Conservation (phyloP, 2,797 vertebrate species). For the Agapornis canus region DNA sequence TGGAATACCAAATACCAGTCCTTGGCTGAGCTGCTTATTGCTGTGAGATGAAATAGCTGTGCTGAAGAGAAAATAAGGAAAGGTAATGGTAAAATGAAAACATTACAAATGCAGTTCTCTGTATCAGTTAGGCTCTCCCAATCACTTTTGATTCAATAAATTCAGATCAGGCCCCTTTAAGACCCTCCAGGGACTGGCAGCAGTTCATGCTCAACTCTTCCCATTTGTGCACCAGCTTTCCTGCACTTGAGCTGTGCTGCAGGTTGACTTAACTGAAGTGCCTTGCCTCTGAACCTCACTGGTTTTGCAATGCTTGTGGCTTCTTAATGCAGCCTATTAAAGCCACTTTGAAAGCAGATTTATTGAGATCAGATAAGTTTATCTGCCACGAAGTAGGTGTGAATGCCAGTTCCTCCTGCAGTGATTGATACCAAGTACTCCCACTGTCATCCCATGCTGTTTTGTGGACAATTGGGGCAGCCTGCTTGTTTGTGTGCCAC, state of each 20-base stretch:
- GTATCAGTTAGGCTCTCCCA: neutral
- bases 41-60: neutral
- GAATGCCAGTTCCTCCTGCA: slow-evolving; percentile 20
- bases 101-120: neutral
- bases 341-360: slow-evolving; percentile 9
- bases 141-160: neutral
- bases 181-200: neutral
- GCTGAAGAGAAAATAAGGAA: neutral
- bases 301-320: neutral
- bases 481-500: slow-evolving; percentile 32
- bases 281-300: neutral
- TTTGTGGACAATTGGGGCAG: neutral
- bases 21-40: neutral
- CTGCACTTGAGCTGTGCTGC: neutral
- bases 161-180: neutral
- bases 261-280: neutral
- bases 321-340: neutral
- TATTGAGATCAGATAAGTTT: slow-evolving; percentile 25
- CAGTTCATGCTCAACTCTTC: neutral
- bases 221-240: neutral
- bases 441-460: neutral
- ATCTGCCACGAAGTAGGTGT: slow-evolving; percentile 30
- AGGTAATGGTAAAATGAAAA: neutral
- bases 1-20: slow-evolving; percentile 27
- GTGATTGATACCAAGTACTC: neutral